Percentiles rank a stretch among this genome's conserved stretches.
Conservation (phyloP, 1,140 invertebrate genomes). For the Sipha flava region DNA sequence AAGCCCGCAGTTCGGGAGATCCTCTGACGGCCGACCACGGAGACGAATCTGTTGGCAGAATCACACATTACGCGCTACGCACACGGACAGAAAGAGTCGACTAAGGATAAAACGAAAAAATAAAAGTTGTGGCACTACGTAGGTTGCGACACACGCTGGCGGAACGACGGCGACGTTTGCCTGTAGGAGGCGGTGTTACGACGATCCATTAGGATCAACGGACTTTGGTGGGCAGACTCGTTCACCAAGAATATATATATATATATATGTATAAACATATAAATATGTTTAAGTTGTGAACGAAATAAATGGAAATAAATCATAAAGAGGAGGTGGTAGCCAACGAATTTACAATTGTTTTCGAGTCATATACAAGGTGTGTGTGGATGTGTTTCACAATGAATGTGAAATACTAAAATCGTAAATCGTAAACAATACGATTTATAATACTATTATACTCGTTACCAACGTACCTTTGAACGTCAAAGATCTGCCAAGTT, state of each 20-base stretch:
- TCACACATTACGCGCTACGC: not conserved
- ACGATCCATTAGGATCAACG: constrained; percentile 5
- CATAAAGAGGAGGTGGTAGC: not conserved
- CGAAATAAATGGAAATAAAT: not conserved
- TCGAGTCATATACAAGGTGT: not conserved
- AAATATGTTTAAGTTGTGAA: not conserved
- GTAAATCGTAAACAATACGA: not conserved
- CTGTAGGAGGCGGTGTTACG: not conserved
- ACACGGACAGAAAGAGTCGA: not conserved
- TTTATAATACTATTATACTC: not conserved
- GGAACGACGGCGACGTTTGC: too few species aligned
- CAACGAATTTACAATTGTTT: not conserved
- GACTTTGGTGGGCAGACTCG: constrained; percentile 16
- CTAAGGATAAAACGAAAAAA: not conserved
- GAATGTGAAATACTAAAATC: not conserved
- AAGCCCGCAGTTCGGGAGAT: constrained; percentile 50
- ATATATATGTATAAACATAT: not conserved
- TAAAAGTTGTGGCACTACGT: not conserved
- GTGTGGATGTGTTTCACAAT: not conserved
- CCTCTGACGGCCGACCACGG: constrained; percentile 49
- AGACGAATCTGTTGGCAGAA: constrained; percentile 42
- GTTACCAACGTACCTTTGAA: not conserved
- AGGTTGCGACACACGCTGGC: not conserved
- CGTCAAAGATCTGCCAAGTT: not conserved
- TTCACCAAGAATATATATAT: not conserved